Conservation (phyloP, 2,797 vertebrate species). For the Botia almorhae region DNA sequence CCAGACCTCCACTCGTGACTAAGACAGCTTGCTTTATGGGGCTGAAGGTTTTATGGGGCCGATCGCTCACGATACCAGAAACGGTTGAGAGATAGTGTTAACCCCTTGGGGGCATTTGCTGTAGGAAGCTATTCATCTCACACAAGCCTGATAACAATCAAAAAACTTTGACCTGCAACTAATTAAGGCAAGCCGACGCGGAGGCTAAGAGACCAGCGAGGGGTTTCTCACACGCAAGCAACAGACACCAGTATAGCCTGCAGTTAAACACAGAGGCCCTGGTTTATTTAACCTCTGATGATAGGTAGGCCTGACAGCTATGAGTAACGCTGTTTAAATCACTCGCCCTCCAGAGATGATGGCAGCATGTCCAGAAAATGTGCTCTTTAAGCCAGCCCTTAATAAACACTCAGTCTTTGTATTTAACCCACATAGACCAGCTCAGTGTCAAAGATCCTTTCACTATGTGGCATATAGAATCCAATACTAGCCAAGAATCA, state of each 20-base stretch:
- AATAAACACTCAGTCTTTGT: constrained; percentile 16
- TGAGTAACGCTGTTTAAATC: constrained; percentile 4
- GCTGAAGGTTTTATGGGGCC: constrained; percentile 28
- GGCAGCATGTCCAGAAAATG: background rate
- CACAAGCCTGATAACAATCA: constrained; percentile 56
- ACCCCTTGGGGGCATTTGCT: constrained; percentile 37
- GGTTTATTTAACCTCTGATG: constrained; percentile 47
- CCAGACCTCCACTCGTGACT: constrained; percentile 32
- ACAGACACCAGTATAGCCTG: constrained; percentile 26
- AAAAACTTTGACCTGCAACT: constrained; percentile 50
- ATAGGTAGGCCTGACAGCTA: constrained; percentile 12
- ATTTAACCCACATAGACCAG: constrained; percentile 35
- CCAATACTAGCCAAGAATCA: background rate
- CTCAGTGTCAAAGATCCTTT: constrained; percentile 23
- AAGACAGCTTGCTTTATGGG: constrained; percentile 47
- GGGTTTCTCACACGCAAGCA: constrained; percentile 25
- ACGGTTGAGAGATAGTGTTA: constrained; percentile 45
- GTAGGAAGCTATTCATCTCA: constrained; percentile 57
- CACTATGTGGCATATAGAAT: background rate
- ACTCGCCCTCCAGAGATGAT: background rate
- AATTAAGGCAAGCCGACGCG: constrained; percentile 30
- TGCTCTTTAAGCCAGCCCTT: constrained; percentile 6
- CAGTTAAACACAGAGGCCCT: constrained; percentile 28
- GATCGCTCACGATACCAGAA: constrained; percentile 29
- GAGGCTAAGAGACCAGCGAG: constrained; percentile 21